Conservation (phyloP, 2,113 vertebrate species). For the Chaetops frenatus region DNA sequence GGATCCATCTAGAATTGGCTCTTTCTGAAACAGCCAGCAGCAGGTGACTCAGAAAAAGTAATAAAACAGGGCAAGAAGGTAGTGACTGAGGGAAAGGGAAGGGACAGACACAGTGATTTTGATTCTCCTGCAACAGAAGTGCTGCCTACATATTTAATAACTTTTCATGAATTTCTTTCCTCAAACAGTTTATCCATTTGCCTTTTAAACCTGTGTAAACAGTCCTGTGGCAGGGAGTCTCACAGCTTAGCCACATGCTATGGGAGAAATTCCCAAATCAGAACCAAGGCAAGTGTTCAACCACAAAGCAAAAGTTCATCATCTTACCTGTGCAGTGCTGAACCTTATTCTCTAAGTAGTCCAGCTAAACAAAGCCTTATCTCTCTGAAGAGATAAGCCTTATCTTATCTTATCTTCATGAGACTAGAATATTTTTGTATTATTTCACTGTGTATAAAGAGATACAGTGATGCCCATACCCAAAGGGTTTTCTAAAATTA, state of each 20-base stretch:
- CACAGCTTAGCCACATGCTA: background rate
- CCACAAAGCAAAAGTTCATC: background rate
- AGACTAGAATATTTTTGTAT: background rate
- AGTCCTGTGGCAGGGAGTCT: background rate
- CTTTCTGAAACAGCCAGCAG: background rate
- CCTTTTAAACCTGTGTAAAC: background rate
- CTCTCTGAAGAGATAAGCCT: background rate
- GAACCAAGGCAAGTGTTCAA: background rate
- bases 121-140: background rate
- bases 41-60: background rate
- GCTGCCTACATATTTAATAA: background rate
- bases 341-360: background rate
- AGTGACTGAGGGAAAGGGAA: background rate
- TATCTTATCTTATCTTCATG: no score
- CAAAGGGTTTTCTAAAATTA: background rate
- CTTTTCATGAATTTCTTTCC: background rate
- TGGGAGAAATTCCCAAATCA: background rate
- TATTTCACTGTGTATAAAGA: background rate
- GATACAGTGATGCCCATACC: background rate
- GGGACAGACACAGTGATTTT: background rate
- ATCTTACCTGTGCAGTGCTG: background rate
- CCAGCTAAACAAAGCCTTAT: background rate
- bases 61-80: background rate
- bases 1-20: background rate
- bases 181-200: background rate